These are phyloP conservation scores for Mimas tiliae DNA, from an alignment of 2,888 invertebrate genomes.

Conservation along the genomic window DNA sequence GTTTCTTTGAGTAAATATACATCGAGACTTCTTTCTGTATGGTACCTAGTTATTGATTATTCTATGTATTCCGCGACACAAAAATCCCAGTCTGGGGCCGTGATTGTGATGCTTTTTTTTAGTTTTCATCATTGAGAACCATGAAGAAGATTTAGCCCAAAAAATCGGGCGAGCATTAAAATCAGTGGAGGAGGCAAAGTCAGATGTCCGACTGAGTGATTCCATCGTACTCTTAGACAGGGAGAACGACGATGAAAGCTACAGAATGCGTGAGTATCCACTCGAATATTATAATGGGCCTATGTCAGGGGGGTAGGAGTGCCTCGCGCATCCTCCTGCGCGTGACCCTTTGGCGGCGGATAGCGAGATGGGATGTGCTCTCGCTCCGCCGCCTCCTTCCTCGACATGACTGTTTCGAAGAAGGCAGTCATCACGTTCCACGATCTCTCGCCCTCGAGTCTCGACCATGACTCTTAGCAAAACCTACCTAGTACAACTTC, in stretches of 20 bases:
- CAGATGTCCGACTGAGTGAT: slow-evolving; percentile 56
- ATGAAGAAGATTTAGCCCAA: slow-evolving; percentile 61
- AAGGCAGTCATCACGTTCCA: too few species aligned
- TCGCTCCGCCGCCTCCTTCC: too few species aligned
- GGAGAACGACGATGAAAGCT: slow-evolving; percentile 70
- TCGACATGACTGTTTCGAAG: too few species aligned
- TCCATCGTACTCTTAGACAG: slow-evolving; percentile 65
- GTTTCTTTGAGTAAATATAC: too few species aligned
- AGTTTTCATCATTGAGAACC: slow-evolving; percentile 68
- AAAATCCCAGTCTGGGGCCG: neutral
- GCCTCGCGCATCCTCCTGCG: too few species aligned
- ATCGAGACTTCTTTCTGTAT: neutral
- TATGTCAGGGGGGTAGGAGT: too few species aligned
- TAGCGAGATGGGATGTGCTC: too few species aligned
- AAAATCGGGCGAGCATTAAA: slow-evolving; percentile 62
- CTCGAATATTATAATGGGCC: neutral
- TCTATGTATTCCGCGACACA: neutral
- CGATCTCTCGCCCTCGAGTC: too few species aligned
- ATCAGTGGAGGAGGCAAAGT: slow-evolving; percentile 52
- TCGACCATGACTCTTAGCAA: too few species aligned
- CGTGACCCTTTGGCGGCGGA: too few species aligned
- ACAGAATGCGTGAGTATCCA: slow-evolving; percentile 58
- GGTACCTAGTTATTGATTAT: too few species aligned
- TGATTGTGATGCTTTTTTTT: slow-evolving; percentile 27
- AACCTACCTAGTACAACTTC: too few species aligned